A percentile compares a stretch with the other conserved stretches of the same genome.
These are phyloP conservation scores for Agonopterix arenella DNA, from an alignment of 2,888 invertebrate species.

Conservation along the genomic window DNA sequence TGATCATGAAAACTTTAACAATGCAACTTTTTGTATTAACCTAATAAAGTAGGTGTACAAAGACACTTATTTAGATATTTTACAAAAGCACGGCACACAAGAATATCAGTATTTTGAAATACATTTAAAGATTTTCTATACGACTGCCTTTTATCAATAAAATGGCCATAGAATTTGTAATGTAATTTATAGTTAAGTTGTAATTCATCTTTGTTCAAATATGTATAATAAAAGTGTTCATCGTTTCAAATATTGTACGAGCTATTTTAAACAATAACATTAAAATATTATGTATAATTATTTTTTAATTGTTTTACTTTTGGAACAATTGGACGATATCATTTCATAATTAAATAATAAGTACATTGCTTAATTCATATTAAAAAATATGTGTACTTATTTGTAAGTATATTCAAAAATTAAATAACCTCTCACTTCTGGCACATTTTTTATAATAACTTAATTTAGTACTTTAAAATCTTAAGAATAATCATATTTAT, in stretches of 20 bases:
- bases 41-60: not conserved
- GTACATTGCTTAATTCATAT: too few relatives aligned
- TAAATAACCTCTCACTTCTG: constrained; percentile 3
- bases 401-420: not conserved
- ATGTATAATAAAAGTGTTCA: constrained; percentile 4
- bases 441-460: constrained; percentile 6
- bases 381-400: too few relatives aligned
- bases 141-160: constrained; percentile 1
- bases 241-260: constrained; percentile 1
- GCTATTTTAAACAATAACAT: not conserved
- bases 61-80: not conserved
- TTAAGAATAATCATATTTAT: constrained; percentile 23
- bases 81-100: not conserved
- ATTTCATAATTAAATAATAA: too few relatives aligned
- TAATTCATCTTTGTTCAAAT: too few relatives aligned
- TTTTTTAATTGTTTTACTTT: too few relatives aligned
- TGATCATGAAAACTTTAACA: not conserved
- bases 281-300: not conserved
- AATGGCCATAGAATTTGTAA: constrained; percentile 28
- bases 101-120: constrained; percentile 1
- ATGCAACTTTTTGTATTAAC: not conserved
- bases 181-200: not conserved
- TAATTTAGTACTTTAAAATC: constrained; percentile 14
- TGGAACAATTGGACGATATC: too few relatives aligned
- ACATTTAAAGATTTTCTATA: constrained; percentile 3